phyloP scores from a whole-genome alignment of 1,140 invertebrate species.

The Ostrea edulis region DNA sequence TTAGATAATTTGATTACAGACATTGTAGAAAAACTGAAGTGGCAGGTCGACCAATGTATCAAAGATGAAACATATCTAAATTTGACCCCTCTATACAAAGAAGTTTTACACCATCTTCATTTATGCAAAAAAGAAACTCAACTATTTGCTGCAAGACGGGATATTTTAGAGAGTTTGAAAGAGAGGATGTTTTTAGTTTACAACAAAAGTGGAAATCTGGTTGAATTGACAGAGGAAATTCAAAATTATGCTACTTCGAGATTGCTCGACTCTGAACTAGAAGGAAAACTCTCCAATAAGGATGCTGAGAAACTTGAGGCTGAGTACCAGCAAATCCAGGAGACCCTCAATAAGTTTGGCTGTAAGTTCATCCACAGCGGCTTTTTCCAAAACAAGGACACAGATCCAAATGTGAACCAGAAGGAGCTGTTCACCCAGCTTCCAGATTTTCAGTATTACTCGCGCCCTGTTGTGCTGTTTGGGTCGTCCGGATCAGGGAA shows the following conservation, averaged over 20 bases:
- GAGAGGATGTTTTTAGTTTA: slow-evolving; percentile 28
- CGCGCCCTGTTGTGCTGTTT: slow-evolving; percentile 65
- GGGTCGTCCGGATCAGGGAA: slow-evolving; percentile 71
- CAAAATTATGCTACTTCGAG: not conserved
- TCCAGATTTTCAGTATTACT: slow-evolving; percentile 43
- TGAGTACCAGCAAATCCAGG: slow-evolving; percentile 28
- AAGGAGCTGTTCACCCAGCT: slow-evolving; percentile 53
- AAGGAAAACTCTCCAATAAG: not conserved
- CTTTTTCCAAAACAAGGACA: slow-evolving; percentile 50
- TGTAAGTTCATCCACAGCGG: slow-evolving; percentile 54
- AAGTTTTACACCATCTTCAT: slow-evolving; percentile 96
- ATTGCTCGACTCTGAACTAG: not conserved
- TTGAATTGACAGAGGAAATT: not conserved
- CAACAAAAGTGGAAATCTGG: not conserved
- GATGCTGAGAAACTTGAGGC: not conserved
- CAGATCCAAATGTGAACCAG: slow-evolving; percentile 57
- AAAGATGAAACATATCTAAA: slow-evolving; percentile 11
- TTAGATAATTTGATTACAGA: slow-evolving; percentile 60
- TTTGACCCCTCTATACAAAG: slow-evolving; percentile 80
- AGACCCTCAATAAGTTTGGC: slow-evolving; percentile 42
- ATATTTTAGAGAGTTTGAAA: slow-evolving; percentile 54
- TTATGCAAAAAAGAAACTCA: slow-evolving; percentile 83
- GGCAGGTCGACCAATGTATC: slow-evolving; percentile 59
- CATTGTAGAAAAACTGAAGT: slow-evolving; percentile 61
- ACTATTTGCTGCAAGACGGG: slow-evolving; percentile 58